Evolutionary conservation across 2,797 vertebrate genomes (phyloP).

Genomic region (Labeo calbasu): DNA sequence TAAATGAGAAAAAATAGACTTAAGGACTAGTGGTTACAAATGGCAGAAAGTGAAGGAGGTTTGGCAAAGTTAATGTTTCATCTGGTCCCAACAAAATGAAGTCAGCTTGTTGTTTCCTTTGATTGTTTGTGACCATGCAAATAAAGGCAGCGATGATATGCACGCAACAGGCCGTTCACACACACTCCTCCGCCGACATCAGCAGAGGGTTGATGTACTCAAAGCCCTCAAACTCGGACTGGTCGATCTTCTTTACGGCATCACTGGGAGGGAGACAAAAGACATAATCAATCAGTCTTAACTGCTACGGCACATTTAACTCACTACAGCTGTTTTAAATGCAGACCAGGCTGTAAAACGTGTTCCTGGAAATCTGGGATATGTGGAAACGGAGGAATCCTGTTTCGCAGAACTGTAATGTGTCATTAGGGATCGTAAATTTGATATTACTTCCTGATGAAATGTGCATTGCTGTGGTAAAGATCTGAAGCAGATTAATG

Average conservation of each 20-base stretch:
- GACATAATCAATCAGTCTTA: conserved; percentile 27
- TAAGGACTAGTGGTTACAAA: conserved; percentile 83
- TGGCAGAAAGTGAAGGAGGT: conserved; percentile 79
- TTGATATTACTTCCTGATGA: conserved; percentile 22
- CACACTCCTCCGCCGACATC: conserved; percentile 98
- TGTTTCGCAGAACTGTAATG: conserved; percentile 7
- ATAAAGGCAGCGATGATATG: conserved; percentile 64
- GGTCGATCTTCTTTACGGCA: conserved; percentile 97
- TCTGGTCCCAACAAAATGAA: conserved; percentile 31
- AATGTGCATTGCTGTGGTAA: conserved; percentile 30
- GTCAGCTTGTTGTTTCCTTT: conserved; percentile 29
- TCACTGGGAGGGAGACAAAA: conserved; percentile 79
- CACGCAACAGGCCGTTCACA: conserved; percentile 73
- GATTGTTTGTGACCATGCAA: conserved; percentile 69
- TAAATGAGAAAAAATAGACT: conserved; percentile 71
- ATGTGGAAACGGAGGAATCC: conserved; percentile 3
- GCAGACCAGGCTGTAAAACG: conserved; percentile 11
- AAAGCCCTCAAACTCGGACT: conserved; percentile 98
- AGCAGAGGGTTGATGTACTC: conserved; percentile 98
- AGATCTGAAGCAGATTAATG: conserved; percentile 42
- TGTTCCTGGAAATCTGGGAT: conserved; percentile 11
- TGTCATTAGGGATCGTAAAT: conserved; percentile 20
- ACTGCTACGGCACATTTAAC: conserved; percentile 13
- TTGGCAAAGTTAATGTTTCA: conserved; percentile 73
- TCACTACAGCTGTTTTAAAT: conserved; percentile 1